Conservation (phyloP, 2,113 vertebrate genomes). For the Microcebus lehilahytsara region DNA sequence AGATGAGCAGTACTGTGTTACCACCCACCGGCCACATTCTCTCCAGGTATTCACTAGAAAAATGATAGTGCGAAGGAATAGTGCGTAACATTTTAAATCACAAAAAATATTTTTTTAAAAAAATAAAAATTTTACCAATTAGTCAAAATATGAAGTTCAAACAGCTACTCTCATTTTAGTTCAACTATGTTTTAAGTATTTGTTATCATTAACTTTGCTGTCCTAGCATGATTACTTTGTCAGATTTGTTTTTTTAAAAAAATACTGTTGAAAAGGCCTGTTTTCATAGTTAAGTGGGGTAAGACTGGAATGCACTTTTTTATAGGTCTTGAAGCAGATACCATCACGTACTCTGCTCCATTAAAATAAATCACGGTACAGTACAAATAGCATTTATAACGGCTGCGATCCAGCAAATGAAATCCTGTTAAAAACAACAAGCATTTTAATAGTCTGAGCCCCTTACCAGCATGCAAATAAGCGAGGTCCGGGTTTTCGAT, state of each 20-base stretch:
- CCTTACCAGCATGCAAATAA: slow-evolving; percentile 95
- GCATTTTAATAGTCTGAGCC: background rate
- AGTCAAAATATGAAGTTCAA: background rate
- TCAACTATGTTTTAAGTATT: background rate
- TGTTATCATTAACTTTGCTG: background rate
- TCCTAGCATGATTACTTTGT: too few relatives aligned
- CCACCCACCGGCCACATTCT: background rate
- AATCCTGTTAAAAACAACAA: background rate
- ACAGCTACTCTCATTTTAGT: background rate
- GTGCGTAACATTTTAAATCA: background rate
- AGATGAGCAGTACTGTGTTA: accelerated
- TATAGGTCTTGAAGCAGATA: slow-evolving; percentile 9
- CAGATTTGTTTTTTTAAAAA: too few relatives aligned
- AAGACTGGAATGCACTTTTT: background rate
- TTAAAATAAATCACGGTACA: background rate
- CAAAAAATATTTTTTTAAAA: background rate
- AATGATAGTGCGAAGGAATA: accelerated
- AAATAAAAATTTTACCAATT: background rate
- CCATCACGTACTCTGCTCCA: background rate
- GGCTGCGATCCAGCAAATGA: background rate
- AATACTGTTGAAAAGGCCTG: background rate
- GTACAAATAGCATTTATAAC: background rate
- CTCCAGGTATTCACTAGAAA: background rate
- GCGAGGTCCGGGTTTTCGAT: slow-evolving; percentile 98
- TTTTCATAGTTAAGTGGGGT: background rate